These are phyloP conservation scores for Dissostichus mawsoni DNA, from an alignment of 2,113 vertebrate species.

Conservation along the genomic window DNA sequence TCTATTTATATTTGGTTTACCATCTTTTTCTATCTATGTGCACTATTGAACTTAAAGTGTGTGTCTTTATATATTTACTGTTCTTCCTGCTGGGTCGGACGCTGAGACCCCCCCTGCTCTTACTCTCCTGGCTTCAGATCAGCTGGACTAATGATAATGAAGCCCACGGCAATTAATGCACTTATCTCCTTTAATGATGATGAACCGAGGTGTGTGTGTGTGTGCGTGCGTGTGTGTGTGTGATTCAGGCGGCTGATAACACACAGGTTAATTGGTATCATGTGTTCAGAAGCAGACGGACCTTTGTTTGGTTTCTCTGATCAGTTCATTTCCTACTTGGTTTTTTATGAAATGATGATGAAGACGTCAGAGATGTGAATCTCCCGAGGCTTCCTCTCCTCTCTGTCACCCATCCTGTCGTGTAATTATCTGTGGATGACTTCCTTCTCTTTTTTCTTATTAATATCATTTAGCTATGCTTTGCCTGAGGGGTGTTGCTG, in stretches of 20 bases:
- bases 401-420: constrained; percentile 48
- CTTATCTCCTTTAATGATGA: constrained; percentile 64
- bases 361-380: constrained; percentile 37
- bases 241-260: constrained; percentile 63
- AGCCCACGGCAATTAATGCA: constrained; percentile 70
- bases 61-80: no score
- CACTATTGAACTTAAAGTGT: no score
- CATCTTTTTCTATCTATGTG: no score
- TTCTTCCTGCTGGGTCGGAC: no score
- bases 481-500: constrained; percentile 1
- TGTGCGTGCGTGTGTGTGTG: no score
- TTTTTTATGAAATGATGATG: constrained; percentile 9
- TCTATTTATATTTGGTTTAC: no score
- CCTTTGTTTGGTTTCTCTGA: not conserved
- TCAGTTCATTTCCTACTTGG: not conserved
- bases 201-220: constrained; percentile 39
- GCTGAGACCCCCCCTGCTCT: constrained; percentile 34
- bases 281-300: constrained; percentile 13
- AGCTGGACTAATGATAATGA: constrained; percentile 58
- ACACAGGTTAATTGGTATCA: constrained; percentile 62
- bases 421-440: constrained; percentile 44
- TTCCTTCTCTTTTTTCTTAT: constrained; percentile 40
- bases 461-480: constrained; percentile 42
- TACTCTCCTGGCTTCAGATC: constrained; percentile 48
- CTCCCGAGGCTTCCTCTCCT: constrained; percentile 2